Conservation (phyloP, 1,140 invertebrate species). For the Protaetia brevitarsis region DNA sequence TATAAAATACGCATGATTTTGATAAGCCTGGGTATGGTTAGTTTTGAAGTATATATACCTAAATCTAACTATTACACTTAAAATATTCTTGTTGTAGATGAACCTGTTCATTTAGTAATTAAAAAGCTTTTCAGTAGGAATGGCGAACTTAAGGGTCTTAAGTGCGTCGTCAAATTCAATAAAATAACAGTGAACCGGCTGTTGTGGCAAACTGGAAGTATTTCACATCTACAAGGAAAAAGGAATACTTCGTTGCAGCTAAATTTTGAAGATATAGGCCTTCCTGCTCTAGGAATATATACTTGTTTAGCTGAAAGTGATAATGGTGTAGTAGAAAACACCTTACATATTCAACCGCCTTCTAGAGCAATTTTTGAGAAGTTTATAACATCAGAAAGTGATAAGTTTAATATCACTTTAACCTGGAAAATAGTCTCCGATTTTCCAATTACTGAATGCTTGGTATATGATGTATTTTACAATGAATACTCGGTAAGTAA, state of each 20-base stretch:
- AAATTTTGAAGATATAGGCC: neutral
- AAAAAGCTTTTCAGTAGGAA: neutral
- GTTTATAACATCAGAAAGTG: neutral
- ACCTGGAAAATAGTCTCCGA: neutral
- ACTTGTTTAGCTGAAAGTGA: neutral
- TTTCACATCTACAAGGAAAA: neutral
- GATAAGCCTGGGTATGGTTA: too few species aligned
- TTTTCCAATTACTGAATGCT: neutral
- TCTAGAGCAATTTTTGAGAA: neutral
- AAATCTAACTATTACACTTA: too few species aligned
- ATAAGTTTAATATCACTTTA: neutral
- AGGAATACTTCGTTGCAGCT: neutral
- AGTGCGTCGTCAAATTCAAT: neutral
- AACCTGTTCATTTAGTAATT: neutral
- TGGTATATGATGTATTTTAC: neutral
- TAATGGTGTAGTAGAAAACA: neutral
- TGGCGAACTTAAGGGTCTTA: neutral
- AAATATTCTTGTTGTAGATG: conserved; percentile 6
- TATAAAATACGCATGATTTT: too few species aligned
- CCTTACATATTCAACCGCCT: neutral
- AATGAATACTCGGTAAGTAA: neutral
- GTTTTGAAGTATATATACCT: too few species aligned
- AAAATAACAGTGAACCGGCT: neutral
- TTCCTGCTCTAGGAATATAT: neutral
- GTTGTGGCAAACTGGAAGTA: neutral